Evolutionary conservation across 2,888 invertebrate species (phyloP).

Genomic region (Shargacucullia verbasci): DNA sequence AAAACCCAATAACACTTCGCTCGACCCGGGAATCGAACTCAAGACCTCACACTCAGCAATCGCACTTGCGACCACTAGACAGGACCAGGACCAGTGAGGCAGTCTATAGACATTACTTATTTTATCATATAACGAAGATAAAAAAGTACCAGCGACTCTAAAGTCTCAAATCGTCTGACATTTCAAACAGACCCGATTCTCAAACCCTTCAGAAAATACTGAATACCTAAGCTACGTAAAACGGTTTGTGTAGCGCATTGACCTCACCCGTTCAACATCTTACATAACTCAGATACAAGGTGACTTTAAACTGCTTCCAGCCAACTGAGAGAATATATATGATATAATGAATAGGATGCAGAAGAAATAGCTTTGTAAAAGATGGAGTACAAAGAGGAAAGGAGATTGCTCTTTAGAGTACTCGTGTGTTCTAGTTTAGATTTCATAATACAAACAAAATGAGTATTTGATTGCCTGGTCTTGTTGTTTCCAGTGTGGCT

Average conservation of each 20-base stretch:
- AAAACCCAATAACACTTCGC: no score
- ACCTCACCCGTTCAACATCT: constrained; percentile 26
- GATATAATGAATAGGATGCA: constrained; percentile 22
- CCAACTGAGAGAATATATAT: constrained; percentile 17
- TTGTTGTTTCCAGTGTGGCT: no score
- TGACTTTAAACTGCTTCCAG: constrained; percentile 19
- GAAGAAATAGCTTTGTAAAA: constrained; percentile 6
- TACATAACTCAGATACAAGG: constrained; percentile 40
- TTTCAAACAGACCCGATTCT: background rate
- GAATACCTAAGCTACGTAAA: background rate
- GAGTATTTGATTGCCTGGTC: no score
- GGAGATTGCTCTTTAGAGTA: background rate
- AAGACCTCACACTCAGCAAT: no score
- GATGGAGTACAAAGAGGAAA: background rate
- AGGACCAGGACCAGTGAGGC: no score
- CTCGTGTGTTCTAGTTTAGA: no score
- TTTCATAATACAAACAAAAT: no score
- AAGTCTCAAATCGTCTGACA: background rate
- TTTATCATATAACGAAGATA: no score
- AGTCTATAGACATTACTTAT: no score
- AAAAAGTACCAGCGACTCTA: no score
- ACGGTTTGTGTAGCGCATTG: constrained; percentile 11
- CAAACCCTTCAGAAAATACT: background rate
- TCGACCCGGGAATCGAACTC: no score
- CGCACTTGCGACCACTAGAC: no score